Percentiles rank a stretch among this genome's conserved stretches.
Conservation (phyloP, 2,113 vertebrate species). For the Ammospiza nelsoni region DNA sequence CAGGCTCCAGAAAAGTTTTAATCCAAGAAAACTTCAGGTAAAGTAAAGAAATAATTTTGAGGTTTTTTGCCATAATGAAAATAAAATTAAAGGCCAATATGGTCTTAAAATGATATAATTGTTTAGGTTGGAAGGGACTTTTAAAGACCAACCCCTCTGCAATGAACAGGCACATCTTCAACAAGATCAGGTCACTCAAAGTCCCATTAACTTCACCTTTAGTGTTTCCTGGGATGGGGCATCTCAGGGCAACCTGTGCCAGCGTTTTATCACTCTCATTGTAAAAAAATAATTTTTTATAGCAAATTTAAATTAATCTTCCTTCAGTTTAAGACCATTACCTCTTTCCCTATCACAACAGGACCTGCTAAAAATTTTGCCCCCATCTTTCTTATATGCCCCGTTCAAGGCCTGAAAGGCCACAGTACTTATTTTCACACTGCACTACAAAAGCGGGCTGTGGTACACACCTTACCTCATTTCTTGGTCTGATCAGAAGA, state of each 20-base stretch:
- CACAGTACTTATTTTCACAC: not conserved
- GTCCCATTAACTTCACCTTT: not conserved
- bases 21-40: not conserved
- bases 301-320: not conserved
- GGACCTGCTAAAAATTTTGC: not conserved
- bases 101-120: not conserved
- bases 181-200: not conserved
- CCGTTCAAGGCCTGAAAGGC: not conserved
- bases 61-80: not conserved
- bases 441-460: not conserved
- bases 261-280: not conserved
- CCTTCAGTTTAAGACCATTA: not conserved
- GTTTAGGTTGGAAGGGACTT: not conserved
- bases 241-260: not conserved
- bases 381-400: too few relatives aligned
- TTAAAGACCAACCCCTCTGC: not conserved
- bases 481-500: not conserved
- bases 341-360: not conserved
- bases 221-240: too few relatives aligned
- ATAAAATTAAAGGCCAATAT: not conserved
- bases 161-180: not conserved
- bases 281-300: not conserved
- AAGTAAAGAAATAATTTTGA: not conserved
- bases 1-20: not conserved
- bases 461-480: not conserved